Evolutionary conservation across 2,888 invertebrate genomes (phyloP).

Genomic region (Acleris cristana): DNA sequence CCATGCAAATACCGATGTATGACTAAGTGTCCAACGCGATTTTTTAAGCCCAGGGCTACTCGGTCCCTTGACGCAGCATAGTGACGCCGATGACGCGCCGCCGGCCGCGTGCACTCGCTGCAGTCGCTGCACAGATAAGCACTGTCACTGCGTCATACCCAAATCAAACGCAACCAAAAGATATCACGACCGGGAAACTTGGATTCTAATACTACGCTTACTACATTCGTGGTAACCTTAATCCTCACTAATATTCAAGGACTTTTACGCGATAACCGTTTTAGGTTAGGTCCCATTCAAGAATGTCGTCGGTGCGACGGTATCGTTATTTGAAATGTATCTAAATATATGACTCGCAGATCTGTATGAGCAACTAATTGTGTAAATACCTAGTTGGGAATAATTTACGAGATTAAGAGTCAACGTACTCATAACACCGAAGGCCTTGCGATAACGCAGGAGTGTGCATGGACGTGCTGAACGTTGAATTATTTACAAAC

Average conservation of each 20-base stretch:
- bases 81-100: slow-evolving; percentile 30
- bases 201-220: slow-evolving; percentile 19
- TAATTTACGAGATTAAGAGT: slow-evolving; percentile 37
- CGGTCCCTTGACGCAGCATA: slow-evolving; percentile 39
- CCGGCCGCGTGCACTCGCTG: slow-evolving; percentile 10
- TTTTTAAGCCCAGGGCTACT: slow-evolving; percentile 19
- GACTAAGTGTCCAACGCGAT: slow-evolving; percentile 1
- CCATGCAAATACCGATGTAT: slow-evolving; percentile 1
- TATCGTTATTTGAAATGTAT: slow-evolving; percentile 11
- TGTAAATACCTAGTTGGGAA: slow-evolving; percentile 6
- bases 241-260: slow-evolving; percentile 28
- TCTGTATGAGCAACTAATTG: slow-evolving; percentile 14
- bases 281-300: slow-evolving; percentile 34
- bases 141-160: slow-evolving; percentile 5
- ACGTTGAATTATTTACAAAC: slow-evolving; percentile 18
- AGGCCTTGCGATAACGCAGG: slow-evolving; percentile 52
- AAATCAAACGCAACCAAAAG: slow-evolving; percentile 5
- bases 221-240: slow-evolving; percentile 25
- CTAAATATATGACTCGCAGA: slow-evolving; percentile 10
- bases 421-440: slow-evolving; percentile 45
- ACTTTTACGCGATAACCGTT: slow-evolving; percentile 33
- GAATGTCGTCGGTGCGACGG: slow-evolving; percentile 9
- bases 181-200: not conserved
- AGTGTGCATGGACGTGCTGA: slow-evolving; percentile 3
- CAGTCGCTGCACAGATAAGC: slow-evolving; percentile 14